phyloP scores from a whole-genome alignment of 1,140 invertebrate species.

The Pinna nobilis region DNA sequence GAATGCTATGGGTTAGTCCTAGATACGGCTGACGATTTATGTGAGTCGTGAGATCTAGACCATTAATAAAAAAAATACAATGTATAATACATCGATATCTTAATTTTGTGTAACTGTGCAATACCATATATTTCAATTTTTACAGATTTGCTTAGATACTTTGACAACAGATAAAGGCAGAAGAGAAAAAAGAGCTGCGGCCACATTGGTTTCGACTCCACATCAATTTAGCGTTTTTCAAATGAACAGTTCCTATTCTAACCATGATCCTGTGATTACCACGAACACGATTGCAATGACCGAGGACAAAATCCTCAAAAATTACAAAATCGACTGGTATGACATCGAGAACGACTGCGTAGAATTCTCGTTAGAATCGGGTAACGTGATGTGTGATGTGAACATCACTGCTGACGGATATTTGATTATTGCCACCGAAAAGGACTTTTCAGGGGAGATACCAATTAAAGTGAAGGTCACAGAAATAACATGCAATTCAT shows the following conservation, averaged over 20 bases:
- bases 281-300: not conserved
- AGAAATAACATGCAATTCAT: not conserved
- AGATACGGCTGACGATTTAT: too few species aligned
- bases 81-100: too few species aligned
- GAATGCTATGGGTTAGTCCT: too few species aligned
- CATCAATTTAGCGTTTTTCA: not conserved
- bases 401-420: constrained; percentile 1
- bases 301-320: not conserved
- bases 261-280: not conserved
- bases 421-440: not conserved
- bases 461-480: not conserved
- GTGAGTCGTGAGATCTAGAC: too few species aligned
- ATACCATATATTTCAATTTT: not conserved
- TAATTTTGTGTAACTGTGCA: too few species aligned
- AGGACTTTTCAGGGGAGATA: not conserved
- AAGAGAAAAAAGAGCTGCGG: not conserved
- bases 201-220: not conserved
- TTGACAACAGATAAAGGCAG: not conserved
- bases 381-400: not conserved
- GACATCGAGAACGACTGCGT: constrained; percentile 4
- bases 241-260: constrained; percentile 8
- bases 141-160: constrained; percentile 1
- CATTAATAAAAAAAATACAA: too few species aligned
- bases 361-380: not conserved
- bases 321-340: not conserved